Evolutionary conservation across 2,797 vertebrate species (phyloP).

Genomic region (Anabas testudineus): DNA sequence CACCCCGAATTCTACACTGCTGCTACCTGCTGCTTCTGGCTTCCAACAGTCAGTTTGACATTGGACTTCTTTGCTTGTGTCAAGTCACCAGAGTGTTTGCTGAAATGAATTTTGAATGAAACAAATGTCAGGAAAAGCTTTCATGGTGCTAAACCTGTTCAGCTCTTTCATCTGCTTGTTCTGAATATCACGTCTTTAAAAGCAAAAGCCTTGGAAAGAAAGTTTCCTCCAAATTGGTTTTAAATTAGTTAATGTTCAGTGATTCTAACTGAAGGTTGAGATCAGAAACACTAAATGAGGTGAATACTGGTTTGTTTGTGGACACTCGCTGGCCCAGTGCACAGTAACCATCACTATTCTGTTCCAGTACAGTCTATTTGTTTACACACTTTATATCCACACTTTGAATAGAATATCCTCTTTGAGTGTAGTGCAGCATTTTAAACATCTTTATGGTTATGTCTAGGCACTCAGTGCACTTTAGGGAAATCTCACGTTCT

Average conservation of each 20-base stretch:
- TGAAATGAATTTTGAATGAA: not conserved
- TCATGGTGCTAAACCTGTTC: not conserved
- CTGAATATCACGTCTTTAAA: not conserved
- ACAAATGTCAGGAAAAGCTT: not conserved
- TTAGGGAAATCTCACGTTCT: too few relatives aligned
- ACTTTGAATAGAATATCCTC: too few relatives aligned
- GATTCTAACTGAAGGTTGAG: too few relatives aligned
- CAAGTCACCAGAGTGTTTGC: not conserved
- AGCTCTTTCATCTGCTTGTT: not conserved
- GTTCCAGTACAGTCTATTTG: too few relatives aligned
- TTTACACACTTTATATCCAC: too few relatives aligned
- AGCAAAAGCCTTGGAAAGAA: not conserved
- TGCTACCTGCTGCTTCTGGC: not conserved
- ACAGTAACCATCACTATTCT: not conserved
- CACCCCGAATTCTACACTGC: not conserved
- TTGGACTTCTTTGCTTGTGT: not conserved
- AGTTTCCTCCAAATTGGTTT: too few relatives aligned
- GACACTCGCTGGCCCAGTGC: too few relatives aligned
- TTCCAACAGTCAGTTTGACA: slow-evolving; percentile 23
- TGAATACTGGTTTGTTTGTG: not conserved
- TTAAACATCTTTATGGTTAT: too few relatives aligned
- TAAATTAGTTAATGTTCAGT: too few relatives aligned
- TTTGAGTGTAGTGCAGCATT: too few relatives aligned
- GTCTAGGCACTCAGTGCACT: too few relatives aligned
- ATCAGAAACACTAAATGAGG: too few relatives aligned